Evolutionary conservation across 2,113 vertebrate genomes (phyloP), one percentile per base, ranked within the genome.

Genomic region (Narcine bancroftii): DNA sequence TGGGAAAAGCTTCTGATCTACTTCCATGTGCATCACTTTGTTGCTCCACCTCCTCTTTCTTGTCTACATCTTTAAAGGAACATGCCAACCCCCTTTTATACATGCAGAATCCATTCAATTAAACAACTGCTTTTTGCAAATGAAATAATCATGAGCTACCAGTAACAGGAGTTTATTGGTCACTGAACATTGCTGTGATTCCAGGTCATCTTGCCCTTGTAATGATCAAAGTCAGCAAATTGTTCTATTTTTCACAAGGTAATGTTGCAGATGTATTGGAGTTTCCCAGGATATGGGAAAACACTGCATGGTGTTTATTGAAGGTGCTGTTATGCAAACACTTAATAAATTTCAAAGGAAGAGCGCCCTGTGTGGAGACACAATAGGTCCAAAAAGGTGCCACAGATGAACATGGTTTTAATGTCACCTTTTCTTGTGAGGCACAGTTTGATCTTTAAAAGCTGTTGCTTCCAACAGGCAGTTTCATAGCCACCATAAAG

Each of bases 181-280:
- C 77, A 81, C 47, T 85, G 13, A 87, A 87, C 33, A 19, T 63
- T 24, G 3, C 79, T 87, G 56, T 87, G 33, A 47, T 83, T 83
- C 45, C 79, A 83, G 47, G 26, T 53, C 77, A 60, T 17, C 60
- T n/a, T 36, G 50, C 15, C n/a, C 33, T 29, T n/a, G 79, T 50
- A 87, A 60, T n/a, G 53, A 60, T 56, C 56, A 60, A 87, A 87
- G 81, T 39, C 53, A 6, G 53, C 81, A 63, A 36, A 87, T 60
- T 36, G 81, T 87, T 17, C 53, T 60, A 60, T 87, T 87, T 87
- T 87, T 87, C 81, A 63, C n/a, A 63, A 87, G 53, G 81, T 87
- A 63, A 60, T 63, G 81, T 60, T 50, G 81, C 81, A 63, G 53
- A 50, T 7, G n/a, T 33, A 19, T 87, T 60, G 36, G 60, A 47